A percentile compares a stretch with the other conserved stretches of the same genome.
phyloP scores from a whole-genome alignment of 2,113 vertebrate genomes.

The Epinephelus cyanopodus region DNA sequence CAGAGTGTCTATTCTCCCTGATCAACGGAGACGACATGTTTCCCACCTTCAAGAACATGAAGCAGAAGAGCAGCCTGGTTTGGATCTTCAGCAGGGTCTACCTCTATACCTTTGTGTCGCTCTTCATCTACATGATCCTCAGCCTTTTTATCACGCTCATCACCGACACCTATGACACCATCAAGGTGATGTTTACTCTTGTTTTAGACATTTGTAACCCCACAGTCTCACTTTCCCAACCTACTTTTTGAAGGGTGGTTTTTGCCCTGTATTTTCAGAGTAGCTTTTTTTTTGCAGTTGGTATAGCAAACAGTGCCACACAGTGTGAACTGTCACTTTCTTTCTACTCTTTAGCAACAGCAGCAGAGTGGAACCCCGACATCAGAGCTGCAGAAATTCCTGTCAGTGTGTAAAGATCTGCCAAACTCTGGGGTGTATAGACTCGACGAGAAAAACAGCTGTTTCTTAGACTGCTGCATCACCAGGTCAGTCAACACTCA shows the following conservation, averaged over 20 bases:
- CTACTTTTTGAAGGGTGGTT: background rate
- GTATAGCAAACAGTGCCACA: background rate
- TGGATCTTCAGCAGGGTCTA: conserved; percentile 96
- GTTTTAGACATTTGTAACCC: background rate
- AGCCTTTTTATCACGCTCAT: conserved; percentile 98
- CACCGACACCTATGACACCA: conserved; percentile 95
- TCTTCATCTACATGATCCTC: conserved; percentile 98
- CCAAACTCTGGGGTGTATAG: conserved; percentile 91
- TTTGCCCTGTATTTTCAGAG: background rate
- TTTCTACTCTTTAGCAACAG: conserved; percentile 84
- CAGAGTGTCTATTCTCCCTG: conserved; percentile 94
- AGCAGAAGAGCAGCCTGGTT: conserved; percentile 92
- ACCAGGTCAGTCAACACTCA: conserved; percentile 40
- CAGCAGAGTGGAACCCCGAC: conserved; percentile 88
- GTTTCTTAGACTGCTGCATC: conserved; percentile 67
- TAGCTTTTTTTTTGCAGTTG: background rate
- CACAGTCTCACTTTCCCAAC: background rate
- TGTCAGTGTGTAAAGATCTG: conserved; percentile 90
- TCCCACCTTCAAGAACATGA: conserved; percentile 93
- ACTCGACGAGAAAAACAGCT: conserved; percentile 79
- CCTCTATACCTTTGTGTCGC: conserved; percentile 94
- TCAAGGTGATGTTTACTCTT: conserved; percentile 86
- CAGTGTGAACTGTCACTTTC: background rate
- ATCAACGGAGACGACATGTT: conserved; percentile 99
- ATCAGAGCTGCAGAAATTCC: conserved; percentile 90